A percentile compares a stretch with the other conserved stretches of the same genome.
Conservation (phyloP, 2,888 invertebrate genomes). For the Melangyna quadrimaculata region DNA sequence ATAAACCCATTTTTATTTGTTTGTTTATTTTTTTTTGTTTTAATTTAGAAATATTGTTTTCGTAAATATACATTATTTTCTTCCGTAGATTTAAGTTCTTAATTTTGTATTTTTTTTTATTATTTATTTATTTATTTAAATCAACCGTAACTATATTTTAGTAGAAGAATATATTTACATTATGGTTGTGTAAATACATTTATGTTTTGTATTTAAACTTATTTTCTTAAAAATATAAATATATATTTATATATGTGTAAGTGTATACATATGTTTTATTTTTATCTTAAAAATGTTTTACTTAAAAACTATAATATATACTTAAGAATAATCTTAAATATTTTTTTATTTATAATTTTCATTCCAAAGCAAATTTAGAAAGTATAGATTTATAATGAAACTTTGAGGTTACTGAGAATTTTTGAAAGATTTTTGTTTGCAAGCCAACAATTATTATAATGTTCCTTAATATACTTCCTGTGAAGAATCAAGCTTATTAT, state of each 20-base stretch:
- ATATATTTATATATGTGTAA: constrained; percentile 32
- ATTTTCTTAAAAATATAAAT: constrained; percentile 60
- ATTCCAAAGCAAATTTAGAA: background rate
- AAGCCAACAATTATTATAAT: too few relatives aligned
- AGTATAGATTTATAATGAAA: background rate
- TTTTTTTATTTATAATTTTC: background rate
- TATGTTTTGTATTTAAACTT: constrained; percentile 45
- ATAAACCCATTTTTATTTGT: constrained; percentile 17
- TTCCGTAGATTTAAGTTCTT: background rate
- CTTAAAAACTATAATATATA: constrained; percentile 5
- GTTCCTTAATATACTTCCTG: too few relatives aligned
- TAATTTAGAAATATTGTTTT: constrained; percentile 42
- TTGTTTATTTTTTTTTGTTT: background rate
- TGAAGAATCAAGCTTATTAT: too few relatives aligned
- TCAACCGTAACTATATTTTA: constrained; percentile 48
- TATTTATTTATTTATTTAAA: too few relatives aligned
- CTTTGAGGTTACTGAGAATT: background rate
- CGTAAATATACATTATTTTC: constrained; percentile 46
- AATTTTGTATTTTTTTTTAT: constrained; percentile 24
- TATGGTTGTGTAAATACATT: constrained; percentile 63
- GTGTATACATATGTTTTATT: constrained; percentile 27
- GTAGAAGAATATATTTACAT: constrained; percentile 71
- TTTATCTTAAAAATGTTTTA: constrained; percentile 47
- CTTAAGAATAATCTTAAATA: constrained; percentile 9
- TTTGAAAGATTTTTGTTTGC: too few relatives aligned